Base-by-base conservation (phyloP, 2,113 vertebrate species). In the Onychostruthus taczanowskii region DNA sequence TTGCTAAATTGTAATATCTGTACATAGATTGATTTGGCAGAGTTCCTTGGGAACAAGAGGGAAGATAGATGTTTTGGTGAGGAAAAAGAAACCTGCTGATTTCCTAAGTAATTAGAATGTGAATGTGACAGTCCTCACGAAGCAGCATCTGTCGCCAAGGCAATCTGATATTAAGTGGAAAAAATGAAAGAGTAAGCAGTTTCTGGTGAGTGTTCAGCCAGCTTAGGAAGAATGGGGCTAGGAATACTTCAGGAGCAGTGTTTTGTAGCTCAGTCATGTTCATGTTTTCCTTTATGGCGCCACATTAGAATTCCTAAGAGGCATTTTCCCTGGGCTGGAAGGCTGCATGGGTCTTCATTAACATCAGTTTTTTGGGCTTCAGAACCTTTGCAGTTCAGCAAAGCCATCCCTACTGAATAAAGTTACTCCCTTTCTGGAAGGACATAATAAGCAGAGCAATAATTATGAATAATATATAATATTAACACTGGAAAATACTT, bases 221-320 rank as follows among this genome's bases (percentile, higher is more conserved):
- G 1, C 37, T 46, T n/a, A 49, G 69, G 50, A 75, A 58, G 26
- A 83, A 50, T 52, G 6, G 4, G 23, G 7, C 13, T 23, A 33
- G 12, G 39, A 78, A 73, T 76, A 8, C 33, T 72, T 63, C 44
- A 73, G 33, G 31, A 24, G 52, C 24, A 62, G 18, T 16, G 6
- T 13, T 69, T 62, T 15, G 5, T 50, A 83, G 5, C 27, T 72
- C 8, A 9, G 16, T 18, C 2, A 0, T 64, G 23, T 12, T 16
- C 8, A 11, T 3, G 0, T 43, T 68, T 88, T 82, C 28, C 19
- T 18, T 55, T 33, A 15, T 13, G 23, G 12, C 2, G 0, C 9
- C 10, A 27, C 56, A 49, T 17, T 7, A 43, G 26, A 73, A 31
- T 72, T 28, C 46, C 33, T 59, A 46, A 31, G 28, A 19, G 27